These are phyloP conservation scores for Agrypnia vestita DNA, from an alignment of 1,140 invertebrate genomes.

Conservation along the genomic window DNA sequence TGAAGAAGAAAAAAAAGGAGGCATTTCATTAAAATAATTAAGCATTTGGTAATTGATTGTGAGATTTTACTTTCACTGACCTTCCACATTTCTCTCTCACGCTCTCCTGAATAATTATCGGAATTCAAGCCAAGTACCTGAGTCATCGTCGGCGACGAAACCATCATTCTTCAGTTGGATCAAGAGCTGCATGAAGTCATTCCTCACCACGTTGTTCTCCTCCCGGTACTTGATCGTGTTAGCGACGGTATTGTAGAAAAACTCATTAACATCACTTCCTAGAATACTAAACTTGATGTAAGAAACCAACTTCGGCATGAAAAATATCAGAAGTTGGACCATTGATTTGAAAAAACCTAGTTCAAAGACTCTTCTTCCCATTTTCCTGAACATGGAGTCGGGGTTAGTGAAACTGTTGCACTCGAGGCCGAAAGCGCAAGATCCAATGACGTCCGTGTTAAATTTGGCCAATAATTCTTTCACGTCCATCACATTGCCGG, in stretches of 20 bases:
- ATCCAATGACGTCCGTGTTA: slow-evolving; percentile 64
- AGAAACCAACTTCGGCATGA: slow-evolving; percentile 55
- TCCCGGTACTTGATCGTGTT: slow-evolving; percentile 66
- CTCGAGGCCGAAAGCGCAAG: slow-evolving; percentile 65
- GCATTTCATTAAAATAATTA: no score
- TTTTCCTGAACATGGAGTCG: slow-evolving; percentile 61
- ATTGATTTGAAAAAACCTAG: slow-evolving; percentile 8
- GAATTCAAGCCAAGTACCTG: not conserved
- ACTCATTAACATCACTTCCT: slow-evolving; percentile 64
- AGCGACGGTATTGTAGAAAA: slow-evolving; percentile 66
- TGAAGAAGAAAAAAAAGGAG: no score
- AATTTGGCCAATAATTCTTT: slow-evolving; percentile 62
- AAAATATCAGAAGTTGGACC: slow-evolving; percentile 52
- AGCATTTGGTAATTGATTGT: no score
- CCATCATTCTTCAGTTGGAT: slow-evolving; percentile 69
- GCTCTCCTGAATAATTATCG: no score
- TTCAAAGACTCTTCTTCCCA: slow-evolving; percentile 61
- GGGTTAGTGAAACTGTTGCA: slow-evolving; percentile 62
- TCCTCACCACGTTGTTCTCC: slow-evolving; percentile 63
- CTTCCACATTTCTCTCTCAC: no score
- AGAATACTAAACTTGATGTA: slow-evolving; percentile 51
- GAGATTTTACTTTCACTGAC: no score
- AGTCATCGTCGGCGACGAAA: slow-evolving; percentile 38
- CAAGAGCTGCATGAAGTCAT: slow-evolving; percentile 68
- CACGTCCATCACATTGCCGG: slow-evolving; percentile 53